Evolutionary conservation across 2,888 invertebrate species (phyloP).

Genomic region (Lordiphosa andalusiaca): DNA sequence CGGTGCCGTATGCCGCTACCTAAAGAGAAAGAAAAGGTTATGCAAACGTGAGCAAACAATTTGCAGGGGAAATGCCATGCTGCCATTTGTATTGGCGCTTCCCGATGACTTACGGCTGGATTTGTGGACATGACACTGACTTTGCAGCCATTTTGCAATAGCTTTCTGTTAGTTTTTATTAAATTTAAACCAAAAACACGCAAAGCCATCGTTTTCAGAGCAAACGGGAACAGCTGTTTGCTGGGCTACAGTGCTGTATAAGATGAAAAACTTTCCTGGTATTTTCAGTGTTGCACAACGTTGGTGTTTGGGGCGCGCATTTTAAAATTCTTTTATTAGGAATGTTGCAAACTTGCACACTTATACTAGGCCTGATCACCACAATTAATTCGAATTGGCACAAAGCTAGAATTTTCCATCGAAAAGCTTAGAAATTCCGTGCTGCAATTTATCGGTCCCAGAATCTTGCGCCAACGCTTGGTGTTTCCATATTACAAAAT

Average conservation of each 20-base stretch:
- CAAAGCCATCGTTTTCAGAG: conserved; percentile 58
- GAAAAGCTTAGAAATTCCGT: too few species aligned
- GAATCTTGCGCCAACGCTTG: too few species aligned
- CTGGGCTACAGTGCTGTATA: conserved; percentile 17
- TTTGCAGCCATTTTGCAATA: conserved; percentile 57
- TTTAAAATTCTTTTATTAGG: not conserved
- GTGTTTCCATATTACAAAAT: too few species aligned
- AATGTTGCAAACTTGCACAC: too few species aligned
- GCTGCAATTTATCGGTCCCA: too few species aligned
- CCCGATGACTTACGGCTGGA: conserved; percentile 42
- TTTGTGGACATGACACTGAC: conserved; percentile 19
- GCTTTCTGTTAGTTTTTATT: conserved; percentile 70
- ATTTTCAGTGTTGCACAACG: not conserved
- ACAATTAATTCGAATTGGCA: too few species aligned
- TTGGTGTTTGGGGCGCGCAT: too few species aligned
- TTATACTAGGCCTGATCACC: too few species aligned
- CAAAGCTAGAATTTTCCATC: too few species aligned
- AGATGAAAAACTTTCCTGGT: too few species aligned
- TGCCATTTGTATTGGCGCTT: not conserved
- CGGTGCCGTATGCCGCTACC: conserved; percentile 54
- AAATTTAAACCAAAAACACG: conserved; percentile 73
- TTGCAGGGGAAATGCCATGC: too few species aligned
- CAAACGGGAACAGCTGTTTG: conserved; percentile 47
- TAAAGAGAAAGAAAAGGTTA: conserved; percentile 44
- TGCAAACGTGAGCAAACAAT: conserved; percentile 47